Evolutionary conservation across 2,888 invertebrate species (phyloP), one percentile per base, ranked within the genome.

Genomic region (Rutpela maculata): DNA sequence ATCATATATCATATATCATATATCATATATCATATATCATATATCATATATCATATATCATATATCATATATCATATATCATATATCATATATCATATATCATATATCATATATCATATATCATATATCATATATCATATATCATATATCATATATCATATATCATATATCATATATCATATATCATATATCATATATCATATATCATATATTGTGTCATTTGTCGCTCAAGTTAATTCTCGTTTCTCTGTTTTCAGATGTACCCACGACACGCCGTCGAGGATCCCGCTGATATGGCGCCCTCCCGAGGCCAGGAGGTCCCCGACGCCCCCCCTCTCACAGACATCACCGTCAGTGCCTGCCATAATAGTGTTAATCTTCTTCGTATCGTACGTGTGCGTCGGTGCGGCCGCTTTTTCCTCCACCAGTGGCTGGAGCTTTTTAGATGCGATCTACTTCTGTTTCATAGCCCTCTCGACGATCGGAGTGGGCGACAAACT

Each of bases 371-470:
- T 94, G 63, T 89, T 96, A 80, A 38, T 83, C 15, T 92, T 96
- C 69, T 93, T 96, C 62, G 90, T 93, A 68, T 92, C 92, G 60
- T 96, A 96, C 90, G 92, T 96, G 80, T 93, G 94, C 84, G 90
- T 94, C 11, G 96, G 96, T 0, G 96, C 96, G 0, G 93, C 93
- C 35, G 92, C 95, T 77, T 95, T 96, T 90, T 94, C 95, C 18
- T 91, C 94, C n/a, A 95, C 95, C 93, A 95, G 95, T 87, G 94
- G 94, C 84, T 95, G 95, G 95, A 93, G 93, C 77, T 94, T 95
- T 87, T 91, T 96, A 62, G 96, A 96, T 87, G 95, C 95, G 9
- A 94, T 95, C 4, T 96, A 96, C 90, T 96, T 96, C 89, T 96
- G 96, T 88, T 96, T 96, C 89, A 94, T 96, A 81, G 95, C 96